Percentiles rank a stretch among this genome's conserved stretches.
Conservation (phyloP, 2,888 invertebrate genomes). For the Yponomeuta malinellus region DNA sequence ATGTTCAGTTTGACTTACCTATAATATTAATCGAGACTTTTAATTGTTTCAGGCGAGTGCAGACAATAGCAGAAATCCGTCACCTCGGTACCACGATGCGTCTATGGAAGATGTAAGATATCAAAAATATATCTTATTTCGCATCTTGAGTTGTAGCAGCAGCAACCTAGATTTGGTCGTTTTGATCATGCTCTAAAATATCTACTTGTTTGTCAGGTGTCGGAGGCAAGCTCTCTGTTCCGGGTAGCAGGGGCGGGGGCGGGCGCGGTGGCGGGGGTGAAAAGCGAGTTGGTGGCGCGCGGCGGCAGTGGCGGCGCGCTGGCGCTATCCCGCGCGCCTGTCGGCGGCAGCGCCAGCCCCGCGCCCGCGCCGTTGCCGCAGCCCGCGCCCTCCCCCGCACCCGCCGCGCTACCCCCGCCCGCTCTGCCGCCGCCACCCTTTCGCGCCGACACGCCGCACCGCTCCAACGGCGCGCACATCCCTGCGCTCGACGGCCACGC, state of each 20-base stretch:
- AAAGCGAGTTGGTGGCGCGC: constrained; percentile 76
- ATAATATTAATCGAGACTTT: too few relatives aligned
- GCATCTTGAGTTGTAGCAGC: background rate
- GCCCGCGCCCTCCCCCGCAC: constrained; percentile 82
- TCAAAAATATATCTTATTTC: constrained; percentile 20
- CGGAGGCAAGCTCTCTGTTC: constrained; percentile 65
- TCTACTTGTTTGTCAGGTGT: constrained; percentile 39
- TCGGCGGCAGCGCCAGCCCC: constrained; percentile 77
- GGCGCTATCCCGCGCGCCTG: constrained; percentile 77
- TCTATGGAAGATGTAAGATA: constrained; percentile 69
- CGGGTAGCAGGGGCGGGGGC: constrained; percentile 81
- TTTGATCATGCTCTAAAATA: too few relatives aligned
- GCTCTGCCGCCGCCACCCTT: constrained; percentile 79
- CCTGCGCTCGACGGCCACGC: constrained; percentile 61
- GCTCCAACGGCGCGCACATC: constrained; percentile 60
- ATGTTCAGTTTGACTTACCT: too few relatives aligned
- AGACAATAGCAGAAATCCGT: constrained; percentile 70
- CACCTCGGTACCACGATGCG: constrained; percentile 67
- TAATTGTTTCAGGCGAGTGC: constrained; percentile 68
- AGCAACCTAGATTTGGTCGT: too few relatives aligned
- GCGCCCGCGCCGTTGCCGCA: constrained; percentile 81
- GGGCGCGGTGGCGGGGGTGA: constrained; percentile 83
- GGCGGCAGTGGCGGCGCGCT: constrained; percentile 79
- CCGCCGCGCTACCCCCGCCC: constrained; percentile 80
- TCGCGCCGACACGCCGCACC: constrained; percentile 67